Conservation (phyloP, 2,888 invertebrate genomes). For the Clepsis dumicolana region DNA sequence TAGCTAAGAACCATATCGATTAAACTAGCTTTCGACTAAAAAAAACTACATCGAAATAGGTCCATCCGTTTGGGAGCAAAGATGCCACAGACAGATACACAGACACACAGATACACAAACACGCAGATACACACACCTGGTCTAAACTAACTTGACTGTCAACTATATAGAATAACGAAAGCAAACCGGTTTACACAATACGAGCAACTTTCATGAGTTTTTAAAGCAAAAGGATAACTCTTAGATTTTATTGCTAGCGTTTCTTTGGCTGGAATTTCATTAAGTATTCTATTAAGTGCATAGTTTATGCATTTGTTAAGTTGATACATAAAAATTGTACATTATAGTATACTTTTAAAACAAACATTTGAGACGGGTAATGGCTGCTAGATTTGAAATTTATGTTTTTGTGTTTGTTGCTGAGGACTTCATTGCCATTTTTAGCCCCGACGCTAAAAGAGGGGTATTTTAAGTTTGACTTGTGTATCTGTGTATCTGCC, state of each 20-base stretch:
- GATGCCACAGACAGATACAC: no score
- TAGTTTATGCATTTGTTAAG: neutral
- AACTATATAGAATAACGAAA: neutral
- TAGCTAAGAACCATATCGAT: no score
- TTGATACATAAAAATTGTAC: neutral
- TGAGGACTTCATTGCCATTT: neutral
- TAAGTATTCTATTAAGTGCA: slow-evolving; percentile 6
- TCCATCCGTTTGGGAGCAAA: no score
- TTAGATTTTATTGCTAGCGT: neutral
- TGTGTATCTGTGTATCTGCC: no score
- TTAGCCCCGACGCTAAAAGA: no score
- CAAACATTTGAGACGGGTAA: neutral
- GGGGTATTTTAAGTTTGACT: no score
- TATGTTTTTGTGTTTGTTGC: neutral
- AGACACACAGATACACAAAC: no score
- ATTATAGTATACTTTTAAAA: neutral
- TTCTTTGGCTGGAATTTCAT: slow-evolving; percentile 7
- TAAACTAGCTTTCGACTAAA: no score
- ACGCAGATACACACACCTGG: no score
- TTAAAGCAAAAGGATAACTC: slow-evolving; percentile 12
- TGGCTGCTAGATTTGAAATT: no score
- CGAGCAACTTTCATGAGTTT: neutral
- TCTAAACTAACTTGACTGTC: no score
- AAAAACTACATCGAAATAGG: no score
- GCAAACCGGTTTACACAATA: neutral